Conservation (phyloP, 2,113 vertebrate genomes). For the Empidonax alnorum region DNA sequence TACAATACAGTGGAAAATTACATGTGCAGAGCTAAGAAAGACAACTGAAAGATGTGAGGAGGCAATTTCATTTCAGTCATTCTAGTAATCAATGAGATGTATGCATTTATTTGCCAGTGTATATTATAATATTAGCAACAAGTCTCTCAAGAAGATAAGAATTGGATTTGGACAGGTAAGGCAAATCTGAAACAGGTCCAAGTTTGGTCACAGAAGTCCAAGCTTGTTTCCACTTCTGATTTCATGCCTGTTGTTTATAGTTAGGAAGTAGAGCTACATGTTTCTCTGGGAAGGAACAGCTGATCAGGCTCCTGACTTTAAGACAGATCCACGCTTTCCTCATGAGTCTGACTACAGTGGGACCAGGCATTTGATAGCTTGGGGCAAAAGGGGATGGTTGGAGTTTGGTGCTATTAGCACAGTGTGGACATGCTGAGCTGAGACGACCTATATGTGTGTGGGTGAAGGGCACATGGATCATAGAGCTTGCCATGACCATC, state of each 20-base stretch:
- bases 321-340: neutral
- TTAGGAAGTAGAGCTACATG: neutral
- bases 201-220: neutral
- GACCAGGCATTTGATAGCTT: neutral
- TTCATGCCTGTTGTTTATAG: neutral
- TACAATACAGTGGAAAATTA: conserved; percentile 64
- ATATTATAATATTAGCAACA: conserved; percentile 22
- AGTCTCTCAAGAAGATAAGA: neutral
- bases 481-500: neutral
- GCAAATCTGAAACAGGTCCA: neutral
- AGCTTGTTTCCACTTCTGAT: neutral
- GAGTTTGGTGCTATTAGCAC: neutral
- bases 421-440: neutral
- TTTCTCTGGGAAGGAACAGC: neutral
- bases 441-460: neutral
- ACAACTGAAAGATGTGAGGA: neutral
- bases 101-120: conserved; percentile 4
- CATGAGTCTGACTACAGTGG: neutral
- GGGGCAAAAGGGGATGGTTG: neutral
- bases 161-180: neutral
- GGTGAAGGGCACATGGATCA: neutral
- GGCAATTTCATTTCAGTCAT: conserved; percentile 51
- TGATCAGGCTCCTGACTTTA: neutral
- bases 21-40: conserved; percentile 42
- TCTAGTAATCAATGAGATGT: conserved; percentile 33